These are phyloP conservation scores for Leucophenga maculata DNA, from an alignment of 2,888 invertebrate genomes.

Conservation along the genomic window DNA sequence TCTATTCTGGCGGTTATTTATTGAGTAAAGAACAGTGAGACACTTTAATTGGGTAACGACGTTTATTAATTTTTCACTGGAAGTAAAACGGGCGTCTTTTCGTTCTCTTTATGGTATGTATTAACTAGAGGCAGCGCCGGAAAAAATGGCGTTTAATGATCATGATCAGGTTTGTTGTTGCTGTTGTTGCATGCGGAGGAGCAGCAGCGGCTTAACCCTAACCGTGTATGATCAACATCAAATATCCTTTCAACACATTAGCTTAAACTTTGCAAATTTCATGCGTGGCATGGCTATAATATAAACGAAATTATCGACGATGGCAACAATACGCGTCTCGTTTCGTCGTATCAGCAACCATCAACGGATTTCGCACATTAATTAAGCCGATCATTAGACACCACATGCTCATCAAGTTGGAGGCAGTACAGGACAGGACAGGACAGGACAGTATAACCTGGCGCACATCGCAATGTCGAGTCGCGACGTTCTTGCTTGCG, in stretches of 20 bases:
- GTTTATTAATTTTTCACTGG: constrained; percentile 57
- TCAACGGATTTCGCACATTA: constrained; percentile 50
- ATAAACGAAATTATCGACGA: not conserved
- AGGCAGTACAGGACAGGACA: not conserved
- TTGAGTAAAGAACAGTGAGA: constrained; percentile 55
- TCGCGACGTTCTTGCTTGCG: not conserved
- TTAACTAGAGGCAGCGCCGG: not conserved
- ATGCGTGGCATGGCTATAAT: not conserved
- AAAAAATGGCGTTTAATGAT: constrained; percentile 13
- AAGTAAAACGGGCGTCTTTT: not conserved
- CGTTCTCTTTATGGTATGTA: not conserved
- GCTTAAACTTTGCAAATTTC: constrained; percentile 33
- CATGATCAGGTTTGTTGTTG: not conserved
- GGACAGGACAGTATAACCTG: not conserved
- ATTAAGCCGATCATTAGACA: constrained; percentile 64
- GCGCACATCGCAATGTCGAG: not conserved
- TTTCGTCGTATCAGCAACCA: constrained; percentile 14
- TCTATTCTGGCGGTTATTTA: constrained; percentile 54
- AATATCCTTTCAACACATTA: constrained; percentile 59
- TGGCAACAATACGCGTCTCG: too few species aligned
- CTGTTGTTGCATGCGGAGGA: too few species aligned
- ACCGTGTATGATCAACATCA: not conserved
- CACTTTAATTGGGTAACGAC: constrained; percentile 65
- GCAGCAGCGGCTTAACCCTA: too few species aligned
- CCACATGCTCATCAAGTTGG: constrained; percentile 20